Evolutionary conservation across 2,888 invertebrate genomes (phyloP), one percentile per base, ranked within the genome.

Genomic region (Congeria kusceri): DNA sequence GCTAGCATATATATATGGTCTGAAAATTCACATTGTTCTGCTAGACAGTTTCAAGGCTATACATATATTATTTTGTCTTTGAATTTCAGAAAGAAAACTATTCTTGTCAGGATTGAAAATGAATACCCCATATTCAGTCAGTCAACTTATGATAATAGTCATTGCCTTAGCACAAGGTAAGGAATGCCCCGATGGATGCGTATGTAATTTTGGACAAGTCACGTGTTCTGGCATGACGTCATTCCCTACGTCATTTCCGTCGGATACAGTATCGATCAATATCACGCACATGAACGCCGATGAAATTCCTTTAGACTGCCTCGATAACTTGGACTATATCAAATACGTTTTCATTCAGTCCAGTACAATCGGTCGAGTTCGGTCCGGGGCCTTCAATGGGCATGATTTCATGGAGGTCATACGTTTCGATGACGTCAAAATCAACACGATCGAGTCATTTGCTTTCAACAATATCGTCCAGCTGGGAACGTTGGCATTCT

Each of bases 381-480:
- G 23, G 23, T 32, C 64, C 47, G 53, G 47, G 28, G 49, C 75
- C 9, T 75, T 75, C 18, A 25, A 29, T 20, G 25, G 28, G 3
- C 23, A 69, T 0, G 15, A 23, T 29, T 32, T 29, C 15, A 29
- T 75, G 15, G 75, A 69, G n/a, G 5, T 25, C 7, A 64, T 75
- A 9, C 63, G 59, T 49, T 46, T 75, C 7, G 63, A 49, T 18
- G 64, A 69, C 18, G 15, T 75, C 3, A 23, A 29, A 7, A 69
- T 75, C 59, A 69, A 49, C 13, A 64, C 53, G 0, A 75, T 75
- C 13, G 63, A 62, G 57, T 44, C 56, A 5, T 32, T 62, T 58
- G 74, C 74, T 9, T 75, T 75, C 25, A 62, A 23, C n/a, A 68
- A 75, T 25, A 58, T 75, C 7, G 68, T 57, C 18, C 63, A 75